Evolutionary conservation across 37 sponge, comb jelly and placozoan genomes (phyloP).

Genomic region (Ianthella basta): DNA sequence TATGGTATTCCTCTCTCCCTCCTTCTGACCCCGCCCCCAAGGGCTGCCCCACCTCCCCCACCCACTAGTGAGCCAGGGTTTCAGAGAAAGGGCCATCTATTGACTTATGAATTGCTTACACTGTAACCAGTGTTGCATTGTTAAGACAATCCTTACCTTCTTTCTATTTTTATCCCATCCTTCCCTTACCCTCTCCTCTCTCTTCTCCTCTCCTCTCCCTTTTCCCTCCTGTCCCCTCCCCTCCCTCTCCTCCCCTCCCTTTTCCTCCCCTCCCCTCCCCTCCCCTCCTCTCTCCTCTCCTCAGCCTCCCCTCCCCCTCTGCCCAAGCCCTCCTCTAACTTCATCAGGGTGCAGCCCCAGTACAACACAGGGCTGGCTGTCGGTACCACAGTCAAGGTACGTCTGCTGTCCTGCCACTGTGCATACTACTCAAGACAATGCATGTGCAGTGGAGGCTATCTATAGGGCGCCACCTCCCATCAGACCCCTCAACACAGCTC

Average conservation of each 20-base stretch:
- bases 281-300: background rate
- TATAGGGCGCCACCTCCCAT: too few relatives aligned
- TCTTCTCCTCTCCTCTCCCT: background rate
- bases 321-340: background rate
- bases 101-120: too few relatives aligned
- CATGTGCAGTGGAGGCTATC: background rate
- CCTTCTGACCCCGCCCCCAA: background rate
- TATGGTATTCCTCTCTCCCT: background rate
- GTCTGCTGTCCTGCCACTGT: background rate
- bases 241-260: background rate
- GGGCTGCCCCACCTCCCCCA: background rate
- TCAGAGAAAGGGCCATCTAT: too few relatives aligned
- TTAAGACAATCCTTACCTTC: too few relatives aligned
- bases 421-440: background rate
- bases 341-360: constrained; percentile 62
- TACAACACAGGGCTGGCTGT: constrained; percentile 73
- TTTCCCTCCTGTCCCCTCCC: background rate
- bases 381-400: constrained; percentile 86
- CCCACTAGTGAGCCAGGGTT: background rate
- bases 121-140: too few relatives aligned
- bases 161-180: too few relatives aligned
- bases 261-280: background rate
- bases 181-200: too few relatives aligned
- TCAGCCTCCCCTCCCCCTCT: constrained; percentile 2
- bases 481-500: too few relatives aligned